These are phyloP conservation scores for Ceratosolen solmsi DNA, from an alignment of 1,140 invertebrate species.

Conservation along the genomic window DNA sequence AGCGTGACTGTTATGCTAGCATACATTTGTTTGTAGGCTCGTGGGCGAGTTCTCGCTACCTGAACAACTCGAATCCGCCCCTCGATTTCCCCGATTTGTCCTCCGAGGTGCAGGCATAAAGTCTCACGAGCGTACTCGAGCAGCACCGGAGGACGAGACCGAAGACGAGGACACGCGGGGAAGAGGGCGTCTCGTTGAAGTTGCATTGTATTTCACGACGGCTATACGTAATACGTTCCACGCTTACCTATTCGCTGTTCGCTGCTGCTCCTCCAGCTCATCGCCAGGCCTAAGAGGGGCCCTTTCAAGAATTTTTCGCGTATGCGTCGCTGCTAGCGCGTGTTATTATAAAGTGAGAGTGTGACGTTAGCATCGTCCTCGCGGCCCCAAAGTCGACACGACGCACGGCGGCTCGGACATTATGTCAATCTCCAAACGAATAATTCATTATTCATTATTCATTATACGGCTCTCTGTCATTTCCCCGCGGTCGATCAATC, in stretches of 20 bases:
- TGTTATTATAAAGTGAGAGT: neutral
- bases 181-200: no score
- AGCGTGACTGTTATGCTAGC: no score
- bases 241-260: no score
- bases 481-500: neutral
- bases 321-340: neutral
- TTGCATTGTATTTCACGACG: no score
- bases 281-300: no score
- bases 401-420: neutral
- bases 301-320: neutral
- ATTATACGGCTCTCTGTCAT: neutral
- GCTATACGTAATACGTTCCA: no score
- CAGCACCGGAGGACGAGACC: neutral
- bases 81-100: neutral
- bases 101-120: neutral
- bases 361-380: neutral
- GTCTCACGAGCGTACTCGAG: neutral
- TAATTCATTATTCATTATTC: constrained; percentile 25
- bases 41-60: no score
- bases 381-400: neutral
- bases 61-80: neutral
- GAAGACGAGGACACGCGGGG: no score
- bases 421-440: constrained; percentile 2
- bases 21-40: no score
- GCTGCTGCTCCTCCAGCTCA: no score